Base-by-base conservation (phyloP, 1,140 invertebrate genomes). In the Trachymyrmex cornetzi region DNA sequence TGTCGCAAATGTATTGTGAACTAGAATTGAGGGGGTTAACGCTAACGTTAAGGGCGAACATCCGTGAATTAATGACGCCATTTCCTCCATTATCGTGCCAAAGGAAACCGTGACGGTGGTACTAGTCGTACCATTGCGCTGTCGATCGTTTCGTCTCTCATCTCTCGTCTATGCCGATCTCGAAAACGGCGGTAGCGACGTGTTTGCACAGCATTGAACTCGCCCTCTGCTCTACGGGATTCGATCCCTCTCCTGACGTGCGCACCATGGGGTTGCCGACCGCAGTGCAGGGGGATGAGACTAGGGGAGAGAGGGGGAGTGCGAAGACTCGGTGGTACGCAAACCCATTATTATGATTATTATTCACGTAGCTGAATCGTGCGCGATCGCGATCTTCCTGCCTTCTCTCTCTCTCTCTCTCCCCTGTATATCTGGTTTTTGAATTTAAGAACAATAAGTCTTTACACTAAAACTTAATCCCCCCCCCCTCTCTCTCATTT, bases 301-400 rank as follows among this genome's bases (percentile, higher is more conserved):
- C 44, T 74, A 9, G n/a, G 16, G 34, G 81, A 59, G 57, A 38
- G 22, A 64, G 75, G 2, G 5, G 55, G 55, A n/a, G 19, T 67
- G 79, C 27, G 30, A 61, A 63, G 50, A 55, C 61, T 85, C 77
- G 87, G 85, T 88, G 89, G 90, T 92, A 91, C 59, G 91, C 88
- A 91, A 91, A 90, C 88, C 89, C 87, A 92, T 93, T 92, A 91
- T 88, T 91, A 87, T 90, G 87, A 92, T 92, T 90, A 90, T 91
- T 91, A 89, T 92, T 77, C 85, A 38, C 86, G 59, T 74, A 61
- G 67, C 38, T 74, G 81, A 89, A 79, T 85, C 66, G 48, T 14
- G n/a, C 66, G 14, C 64, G 57, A 30, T 12, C 80, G 34, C 38
- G 27, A 67, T 67, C 69, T 22, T 55, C 22, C 14, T 34, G 1